phyloP scores from a whole-genome alignment of 2,888 invertebrate species.

The Hypena proboscidalis region DNA sequence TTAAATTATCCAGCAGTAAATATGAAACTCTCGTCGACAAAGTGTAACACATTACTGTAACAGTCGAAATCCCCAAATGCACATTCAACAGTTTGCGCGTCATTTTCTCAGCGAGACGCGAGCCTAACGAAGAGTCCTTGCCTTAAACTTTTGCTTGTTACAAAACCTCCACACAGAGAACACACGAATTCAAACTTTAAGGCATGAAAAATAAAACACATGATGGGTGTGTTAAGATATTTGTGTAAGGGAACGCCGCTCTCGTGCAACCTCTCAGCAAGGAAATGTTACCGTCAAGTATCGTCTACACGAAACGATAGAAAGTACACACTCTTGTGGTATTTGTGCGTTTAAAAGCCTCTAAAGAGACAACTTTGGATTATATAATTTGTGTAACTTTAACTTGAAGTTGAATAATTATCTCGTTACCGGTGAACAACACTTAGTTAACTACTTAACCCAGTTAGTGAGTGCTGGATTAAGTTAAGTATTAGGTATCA shows the following conservation, averaged over 20 bases:
- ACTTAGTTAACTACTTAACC: constrained; percentile 14
- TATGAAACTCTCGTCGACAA: constrained; percentile 24
- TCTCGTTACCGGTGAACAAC: constrained; percentile 20
- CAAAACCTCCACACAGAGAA: constrained; percentile 6
- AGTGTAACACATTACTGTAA: constrained; percentile 31
- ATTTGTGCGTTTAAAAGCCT: not conserved
- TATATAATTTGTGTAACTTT: constrained; percentile 6
- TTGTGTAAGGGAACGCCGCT: constrained; percentile 32
- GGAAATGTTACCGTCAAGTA: constrained; percentile 48
- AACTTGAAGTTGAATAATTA: constrained; percentile 11
- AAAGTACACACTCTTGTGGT: not conserved
- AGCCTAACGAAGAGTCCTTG: constrained; percentile 55
- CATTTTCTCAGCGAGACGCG: constrained; percentile 48
- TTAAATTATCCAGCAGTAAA: constrained; percentile 14
- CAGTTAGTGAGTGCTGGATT: constrained; percentile 15
- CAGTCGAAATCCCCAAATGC: constrained; percentile 46
- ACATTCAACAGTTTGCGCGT: constrained; percentile 56
- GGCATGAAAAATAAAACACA: not conserved
- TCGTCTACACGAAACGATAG: constrained; percentile 30
- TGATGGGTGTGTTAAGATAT: not conserved
- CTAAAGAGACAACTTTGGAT: not conserved
- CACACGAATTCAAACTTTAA: constrained; percentile 18
- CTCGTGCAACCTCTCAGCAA: constrained; percentile 47
- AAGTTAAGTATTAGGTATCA: constrained; percentile 8
- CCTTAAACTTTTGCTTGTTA: constrained; percentile 39